Evolutionary conservation across 2,797 vertebrate genomes (phyloP), one percentile per base, ranked within the genome.

Genomic region (Macrochelys suwanniensis): DNA sequence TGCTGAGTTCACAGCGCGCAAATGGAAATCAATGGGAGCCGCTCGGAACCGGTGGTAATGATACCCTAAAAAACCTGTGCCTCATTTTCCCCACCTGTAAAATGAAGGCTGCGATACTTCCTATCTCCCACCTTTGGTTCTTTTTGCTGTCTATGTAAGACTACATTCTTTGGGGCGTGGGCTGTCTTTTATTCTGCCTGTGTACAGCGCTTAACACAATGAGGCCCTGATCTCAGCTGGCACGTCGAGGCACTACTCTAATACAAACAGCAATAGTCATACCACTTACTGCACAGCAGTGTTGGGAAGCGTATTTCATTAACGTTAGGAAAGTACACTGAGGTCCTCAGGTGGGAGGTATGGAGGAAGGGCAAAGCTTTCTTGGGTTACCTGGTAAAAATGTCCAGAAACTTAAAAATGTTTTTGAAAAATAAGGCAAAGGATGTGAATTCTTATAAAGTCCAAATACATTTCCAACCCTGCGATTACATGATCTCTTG

Each of bases 221-320:
- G 59, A 82, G 2, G 57, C 50, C 93, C 65, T 90, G 82, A n/a
- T 23, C 42, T 49, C 82, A 37, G 21, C 47, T 74, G 23, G 61
- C 17, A 5, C 45, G 51, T 54, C 49, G 78, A 84, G 80, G 68
- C n/a, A 47, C 21, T 8, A 7, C n/a, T 85, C 15, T 37, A 42
- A 37, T n/a, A 25, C 0, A 0, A 26, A 47, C 31, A 68, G 4
- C 0, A 1, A 77, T 57, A n/a, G 51, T 25, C 33, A 6, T n/a
- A 54, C 45, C 84, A 26, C 31, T 59, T 76, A 71, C 54, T 74
- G 50, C 33, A 7, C 49, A 33, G 82, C 68, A 47, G 1, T 0
- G 13, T 2, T 19, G 31, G 47, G 47, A 53, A 77, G 54, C 1
- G 0, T 1, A 12, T 49, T 57, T 87, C 76, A 59, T 1, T 5